Evolutionary conservation across 2,113 vertebrate species (phyloP), one percentile per base, ranked within the genome.

Genomic region (Chaenocephalus aceratus): DNA sequence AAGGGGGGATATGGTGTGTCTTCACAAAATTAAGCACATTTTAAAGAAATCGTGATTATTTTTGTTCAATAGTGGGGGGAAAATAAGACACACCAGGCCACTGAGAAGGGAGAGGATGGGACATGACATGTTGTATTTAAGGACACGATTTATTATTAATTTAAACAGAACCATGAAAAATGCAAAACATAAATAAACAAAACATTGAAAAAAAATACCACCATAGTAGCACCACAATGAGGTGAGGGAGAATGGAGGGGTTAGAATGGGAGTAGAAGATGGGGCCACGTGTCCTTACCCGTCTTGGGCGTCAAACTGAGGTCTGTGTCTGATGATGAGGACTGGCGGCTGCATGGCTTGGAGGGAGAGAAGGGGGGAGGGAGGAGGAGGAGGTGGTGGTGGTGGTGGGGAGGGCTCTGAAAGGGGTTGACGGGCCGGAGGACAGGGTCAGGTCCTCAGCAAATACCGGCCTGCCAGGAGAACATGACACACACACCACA

Each of bases 241-340:
- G 70, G 77, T 74, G 72, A 72, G 68, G 71, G 63, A 59, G n/a
- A 75, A 62, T 79, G 58, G 44, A 59, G 59, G 66, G 71, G n/a
- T 76, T 58, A 77, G 57, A 64, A 82, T 63, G 80, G 59, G 41
- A 63, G 4, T 41, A 71, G n/a, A 51, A 80, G 77, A 52, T 3
- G 41, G 82, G 77, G 71, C 72, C 53, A 74, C 71, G 69, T 83
- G 69, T 92, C 96, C 98, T 99, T 99, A 99, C 98, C 98, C 94
- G 97, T 99, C 95, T 99, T 99, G 95, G 98, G 98, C 95, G 98
- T 99, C 96, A 99, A 97, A 98, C 98, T 99, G 97, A 99, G 97
- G 96, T 99, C 98, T 96, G 98, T 99, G 95, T 99, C 98, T 94
- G 98, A 99, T 96, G 98, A 99, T 92, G 98, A 99, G 95, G 98